Conservation (phyloP, 1,140 invertebrate species). For the Fopius arisanus region DNA sequence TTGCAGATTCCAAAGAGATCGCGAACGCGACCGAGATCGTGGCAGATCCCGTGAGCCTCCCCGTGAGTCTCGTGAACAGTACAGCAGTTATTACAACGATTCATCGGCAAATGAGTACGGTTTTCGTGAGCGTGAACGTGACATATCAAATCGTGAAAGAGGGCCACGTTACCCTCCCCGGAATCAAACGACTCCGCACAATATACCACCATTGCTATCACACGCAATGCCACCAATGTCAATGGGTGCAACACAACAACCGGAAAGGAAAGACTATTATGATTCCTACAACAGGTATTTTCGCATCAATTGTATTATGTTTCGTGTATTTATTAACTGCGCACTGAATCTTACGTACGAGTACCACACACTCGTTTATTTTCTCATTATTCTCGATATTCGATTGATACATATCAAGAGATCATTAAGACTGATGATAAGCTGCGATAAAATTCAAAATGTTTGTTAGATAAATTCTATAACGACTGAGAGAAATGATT, state of each 20-base stretch:
- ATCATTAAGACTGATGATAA: not conserved
- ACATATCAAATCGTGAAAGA: conserved; percentile 49
- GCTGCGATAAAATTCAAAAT: not conserved
- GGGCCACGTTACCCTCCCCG: conserved; percentile 49
- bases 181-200: conserved; percentile 50
- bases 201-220: conserved; percentile 51
- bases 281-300: conserved; percentile 68
- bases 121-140: conserved; percentile 59
- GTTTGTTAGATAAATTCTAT: not conserved
- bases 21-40: conserved; percentile 57
- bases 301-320: conserved; percentile 63
- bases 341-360: not conserved
- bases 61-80: conserved; percentile 52
- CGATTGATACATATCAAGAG: not conserved
- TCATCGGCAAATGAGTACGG: conserved; percentile 55
- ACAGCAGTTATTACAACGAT: conserved; percentile 57
- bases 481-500: not conserved
- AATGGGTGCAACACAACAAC: conserved; percentile 41
- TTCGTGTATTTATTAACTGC: conserved; percentile 57
- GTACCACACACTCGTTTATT: not conserved
- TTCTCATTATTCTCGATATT: conserved; percentile 1
- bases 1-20: conserved; percentile 59
- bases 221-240: conserved; percentile 48
- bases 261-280: conserved; percentile 67
- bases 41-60: conserved; percentile 53